Conservation (phyloP, 2,113 vertebrate genomes). For the Gobio gobio region DNA sequence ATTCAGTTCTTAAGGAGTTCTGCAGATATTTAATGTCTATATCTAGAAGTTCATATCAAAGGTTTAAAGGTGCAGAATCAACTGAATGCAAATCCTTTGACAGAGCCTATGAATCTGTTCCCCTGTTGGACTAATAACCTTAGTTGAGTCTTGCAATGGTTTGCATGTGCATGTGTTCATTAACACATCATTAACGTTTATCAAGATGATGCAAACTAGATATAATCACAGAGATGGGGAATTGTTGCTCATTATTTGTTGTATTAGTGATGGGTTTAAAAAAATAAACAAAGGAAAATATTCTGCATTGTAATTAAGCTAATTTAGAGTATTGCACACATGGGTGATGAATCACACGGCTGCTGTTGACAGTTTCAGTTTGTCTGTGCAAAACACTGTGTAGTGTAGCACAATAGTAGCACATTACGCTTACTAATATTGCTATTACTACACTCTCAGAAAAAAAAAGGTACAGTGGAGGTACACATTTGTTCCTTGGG, state of each 20-base stretch:
- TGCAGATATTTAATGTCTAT: too few species aligned
- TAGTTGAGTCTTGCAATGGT: not conserved
- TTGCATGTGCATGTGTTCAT: not conserved
- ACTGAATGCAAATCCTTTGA: too few species aligned
- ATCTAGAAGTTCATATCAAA: too few species aligned
- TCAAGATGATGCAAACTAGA: not conserved
- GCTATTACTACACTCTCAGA: not conserved
- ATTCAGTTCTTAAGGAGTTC: not conserved
- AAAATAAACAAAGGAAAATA: conserved; percentile 22
- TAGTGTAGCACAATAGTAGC: not conserved
- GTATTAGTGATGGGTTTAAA: not conserved
- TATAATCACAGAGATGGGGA: conserved; percentile 24
- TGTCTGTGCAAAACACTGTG: not conserved
- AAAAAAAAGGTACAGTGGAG: too few species aligned
- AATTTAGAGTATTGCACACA: conserved; percentile 6
- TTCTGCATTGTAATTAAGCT: conserved; percentile 28
- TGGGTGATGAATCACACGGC: not conserved
- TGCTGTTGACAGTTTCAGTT: not conserved
- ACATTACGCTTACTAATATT: not conserved
- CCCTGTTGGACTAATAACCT: not conserved
- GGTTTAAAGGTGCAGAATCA: too few species aligned
- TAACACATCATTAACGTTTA: not conserved
- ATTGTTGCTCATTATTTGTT: conserved; percentile 17
- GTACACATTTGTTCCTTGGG: too few species aligned
- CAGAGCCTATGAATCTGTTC: not conserved